Conservation (phyloP, 2,888 invertebrate species). For the Poecilobothrus nobilitatus region DNA sequence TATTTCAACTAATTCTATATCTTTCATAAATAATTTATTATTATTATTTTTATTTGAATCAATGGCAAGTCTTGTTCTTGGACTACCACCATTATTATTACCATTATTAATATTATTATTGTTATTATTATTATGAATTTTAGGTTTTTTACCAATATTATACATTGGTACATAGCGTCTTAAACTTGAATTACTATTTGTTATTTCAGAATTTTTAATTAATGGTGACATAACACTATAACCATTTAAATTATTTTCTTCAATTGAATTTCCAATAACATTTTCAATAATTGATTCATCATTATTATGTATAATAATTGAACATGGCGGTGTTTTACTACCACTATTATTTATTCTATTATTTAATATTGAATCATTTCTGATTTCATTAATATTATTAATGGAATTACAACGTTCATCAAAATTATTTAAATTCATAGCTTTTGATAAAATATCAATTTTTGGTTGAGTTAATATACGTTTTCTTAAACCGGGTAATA, state of each 20-base stretch:
- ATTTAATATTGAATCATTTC: background rate
- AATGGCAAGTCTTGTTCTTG: background rate
- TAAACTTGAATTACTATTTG: conserved; percentile 21
- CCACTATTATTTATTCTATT: background rate
- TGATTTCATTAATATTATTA: background rate
- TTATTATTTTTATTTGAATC: background rate
- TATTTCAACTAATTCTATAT: background rate
- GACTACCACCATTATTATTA: background rate
- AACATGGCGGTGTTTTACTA: background rate
- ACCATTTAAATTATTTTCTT: conserved; percentile 24
- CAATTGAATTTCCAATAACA: conserved; percentile 7
- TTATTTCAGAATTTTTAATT: conserved; percentile 20
- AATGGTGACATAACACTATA: conserved; percentile 37
- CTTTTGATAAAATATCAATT: conserved; percentile 20
- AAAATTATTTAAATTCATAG: conserved; percentile 23
- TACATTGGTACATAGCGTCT: conserved; percentile 26
- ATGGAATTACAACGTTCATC: conserved; percentile 13
- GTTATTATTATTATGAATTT: background rate
- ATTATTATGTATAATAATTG: background rate
- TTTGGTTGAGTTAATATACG: conserved; percentile 23
- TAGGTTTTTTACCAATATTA: conserved; percentile 12
- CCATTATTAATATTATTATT: conserved; percentile 5
- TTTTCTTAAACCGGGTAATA: conserved; percentile 30
- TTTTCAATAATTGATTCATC: background rate
- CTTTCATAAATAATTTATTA: background rate